Conservation (phyloP, 23 tunicate genomes). For the Corella eumyota region DNA sequence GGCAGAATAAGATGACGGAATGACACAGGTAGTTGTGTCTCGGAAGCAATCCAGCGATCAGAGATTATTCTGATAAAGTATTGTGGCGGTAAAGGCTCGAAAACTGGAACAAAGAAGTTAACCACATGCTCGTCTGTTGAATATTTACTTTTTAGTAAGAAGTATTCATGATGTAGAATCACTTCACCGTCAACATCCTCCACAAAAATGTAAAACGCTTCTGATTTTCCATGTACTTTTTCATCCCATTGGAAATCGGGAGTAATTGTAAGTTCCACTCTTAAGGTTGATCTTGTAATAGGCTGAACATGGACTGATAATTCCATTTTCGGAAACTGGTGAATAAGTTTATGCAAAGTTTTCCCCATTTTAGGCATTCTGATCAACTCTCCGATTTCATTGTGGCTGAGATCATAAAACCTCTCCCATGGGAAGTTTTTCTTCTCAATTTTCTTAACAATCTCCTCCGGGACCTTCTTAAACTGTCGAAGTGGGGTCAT, state of each 20-base stretch:
- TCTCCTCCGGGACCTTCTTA: conserved; percentile 87
- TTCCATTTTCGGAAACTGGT: conserved; percentile 98
- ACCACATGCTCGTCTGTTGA: conserved; percentile 93
- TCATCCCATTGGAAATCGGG: conserved; percentile 99
- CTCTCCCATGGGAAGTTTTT: conserved; percentile 96
- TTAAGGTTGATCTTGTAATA: conserved; percentile 83
- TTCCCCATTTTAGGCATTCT: conserved; percentile 94
- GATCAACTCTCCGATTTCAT: conserved; percentile 94
- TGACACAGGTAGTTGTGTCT: conserved; percentile 94
- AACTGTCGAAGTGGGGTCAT: conserved; percentile 98
- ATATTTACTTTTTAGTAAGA: conserved; percentile 80
- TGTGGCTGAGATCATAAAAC: conserved; percentile 88
- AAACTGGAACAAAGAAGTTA: conserved; percentile 94
- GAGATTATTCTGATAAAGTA: conserved; percentile 94
- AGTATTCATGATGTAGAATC: conserved; percentile 94
- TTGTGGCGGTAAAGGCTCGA: conserved; percentile 98
- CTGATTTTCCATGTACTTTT: conserved; percentile 67
- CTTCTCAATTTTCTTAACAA: conserved; percentile 89
- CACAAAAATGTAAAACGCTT: conserved; percentile 94
- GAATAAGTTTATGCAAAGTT: conserved; percentile 73
- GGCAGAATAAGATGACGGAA: conserved; percentile 95
- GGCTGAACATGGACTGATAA: conserved; percentile 96
- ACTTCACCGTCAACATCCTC: conserved; percentile 98
- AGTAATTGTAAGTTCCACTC: conserved; percentile 91
- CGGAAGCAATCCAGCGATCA: conserved; percentile 89